Percentiles rank a stretch among this genome's conserved stretches.
Conservation (phyloP, 2,797 vertebrate genomes). For the Bovichtus variegatus region DNA sequence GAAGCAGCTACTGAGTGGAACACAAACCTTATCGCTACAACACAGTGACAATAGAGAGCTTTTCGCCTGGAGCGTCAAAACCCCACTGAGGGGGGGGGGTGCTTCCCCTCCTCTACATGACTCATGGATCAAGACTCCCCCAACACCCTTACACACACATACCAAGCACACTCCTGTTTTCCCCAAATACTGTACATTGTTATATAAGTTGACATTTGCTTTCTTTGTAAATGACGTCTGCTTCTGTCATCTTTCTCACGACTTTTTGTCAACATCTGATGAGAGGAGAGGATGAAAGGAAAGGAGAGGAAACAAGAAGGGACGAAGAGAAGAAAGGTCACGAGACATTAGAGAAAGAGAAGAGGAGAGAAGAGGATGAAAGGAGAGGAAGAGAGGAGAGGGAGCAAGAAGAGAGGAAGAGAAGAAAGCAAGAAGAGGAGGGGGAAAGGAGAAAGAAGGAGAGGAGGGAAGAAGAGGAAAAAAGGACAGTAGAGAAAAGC, state of each 20-base stretch:
- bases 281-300: background rate
- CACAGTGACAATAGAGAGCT: slow-evolving; percentile 55
- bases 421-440: background rate
- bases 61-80: slow-evolving; percentile 51
- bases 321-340: background rate
- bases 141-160: slow-evolving; percentile 13
- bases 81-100: slow-evolving; percentile 24
- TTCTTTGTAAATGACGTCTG: background rate
- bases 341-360: too few species aligned
- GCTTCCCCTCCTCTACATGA: slow-evolving; percentile 55
- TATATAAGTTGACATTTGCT: slow-evolving; percentile 4
- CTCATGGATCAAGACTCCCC: slow-evolving; percentile 44
- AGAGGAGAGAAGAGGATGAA: background rate
- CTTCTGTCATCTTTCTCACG: background rate
- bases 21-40: slow-evolving; percentile 60
- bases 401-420: background rate
- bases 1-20: slow-evolving; percentile 37
- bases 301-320: too few species aligned
- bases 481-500: background rate
- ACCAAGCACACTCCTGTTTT: slow-evolving; percentile 20
- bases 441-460: background rate
- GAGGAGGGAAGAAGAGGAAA: background rate
- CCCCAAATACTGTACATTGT: background rate
- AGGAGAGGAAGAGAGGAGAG: too few species aligned
- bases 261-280: background rate